phyloP scores from a whole-genome alignment of 2,797 vertebrate genomes.

The Nyctalus aviator region DNA sequence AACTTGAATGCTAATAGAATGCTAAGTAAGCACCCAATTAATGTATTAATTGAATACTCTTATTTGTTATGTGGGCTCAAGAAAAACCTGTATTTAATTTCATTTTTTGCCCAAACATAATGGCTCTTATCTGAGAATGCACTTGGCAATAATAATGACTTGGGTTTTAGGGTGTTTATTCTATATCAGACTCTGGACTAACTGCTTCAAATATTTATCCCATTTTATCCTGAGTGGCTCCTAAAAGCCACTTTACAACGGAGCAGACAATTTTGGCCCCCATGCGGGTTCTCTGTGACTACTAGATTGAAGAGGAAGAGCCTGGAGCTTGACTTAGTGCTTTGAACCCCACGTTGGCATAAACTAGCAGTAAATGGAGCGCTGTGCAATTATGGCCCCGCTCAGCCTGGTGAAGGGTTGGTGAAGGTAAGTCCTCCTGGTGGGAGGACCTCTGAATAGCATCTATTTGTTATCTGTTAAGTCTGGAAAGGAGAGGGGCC shows the following conservation, averaged over 20 bases:
- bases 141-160: neutral
- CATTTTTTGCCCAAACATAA: neutral
- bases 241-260: conserved; percentile 30
- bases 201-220: neutral
- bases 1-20: neutral
- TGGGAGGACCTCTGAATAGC: neutral
- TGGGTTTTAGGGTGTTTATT: conserved; percentile 31
- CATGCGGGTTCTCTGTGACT: neutral
- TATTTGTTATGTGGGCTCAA: neutral
- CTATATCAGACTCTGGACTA: neutral
- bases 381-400: neutral
- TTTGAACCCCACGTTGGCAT: neutral
- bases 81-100: neutral
- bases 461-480: neutral
- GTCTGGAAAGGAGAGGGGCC: neutral
- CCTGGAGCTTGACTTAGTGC: neutral
- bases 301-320: neutral
- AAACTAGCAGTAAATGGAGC: neutral
- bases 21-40: neutral
- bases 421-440: neutral
- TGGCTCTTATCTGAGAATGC: neutral
- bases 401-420: neutral
- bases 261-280: neutral
- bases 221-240: neutral
- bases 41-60: neutral